These are phyloP conservation scores for Linnaemya vulpina DNA, from an alignment of 2,888 invertebrate genomes.

Conservation along the genomic window DNA sequence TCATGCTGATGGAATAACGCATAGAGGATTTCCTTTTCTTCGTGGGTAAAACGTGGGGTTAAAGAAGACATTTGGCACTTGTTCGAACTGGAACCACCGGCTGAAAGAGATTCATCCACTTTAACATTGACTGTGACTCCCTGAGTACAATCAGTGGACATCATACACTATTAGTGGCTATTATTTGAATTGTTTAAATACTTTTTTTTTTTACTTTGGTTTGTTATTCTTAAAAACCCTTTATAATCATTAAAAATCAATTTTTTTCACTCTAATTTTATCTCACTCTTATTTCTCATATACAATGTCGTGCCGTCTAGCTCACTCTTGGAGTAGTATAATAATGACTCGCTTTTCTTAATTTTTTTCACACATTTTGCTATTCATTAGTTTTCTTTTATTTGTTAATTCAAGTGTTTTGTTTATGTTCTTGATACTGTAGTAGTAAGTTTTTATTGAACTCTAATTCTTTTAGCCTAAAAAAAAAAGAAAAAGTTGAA, in stretches of 20 bases:
- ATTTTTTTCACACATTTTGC: constrained; percentile 25
- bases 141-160: constrained; percentile 69
- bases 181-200: not conserved
- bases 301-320: constrained; percentile 53
- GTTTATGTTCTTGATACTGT: not conserved
- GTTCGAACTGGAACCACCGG: constrained; percentile 49
- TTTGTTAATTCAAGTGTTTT: not conserved
- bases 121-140: constrained; percentile 60
- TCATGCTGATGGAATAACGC: constrained; percentile 80
- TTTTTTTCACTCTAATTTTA: constrained; percentile 70
- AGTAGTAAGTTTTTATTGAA: constrained; percentile 2
- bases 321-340: constrained; percentile 59
- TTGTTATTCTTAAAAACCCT: constrained; percentile 22
- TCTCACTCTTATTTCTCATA: constrained; percentile 67
- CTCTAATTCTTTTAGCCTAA: not conserved
- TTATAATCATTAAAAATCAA: constrained; percentile 61
- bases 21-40: constrained; percentile 82
- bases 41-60: constrained; percentile 81
- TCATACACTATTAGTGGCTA: constrained; percentile 35
- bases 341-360: constrained; percentile 43
- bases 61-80: constrained; percentile 71
- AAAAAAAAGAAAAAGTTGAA: not conserved
- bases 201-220: constrained; percentile 45
- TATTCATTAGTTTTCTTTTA: not conserved
- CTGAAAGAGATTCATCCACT: constrained; percentile 62